Evolutionary conservation across 2,888 invertebrate genomes (phyloP), one percentile per base, ranked within the genome.

Genomic region (Eupithecia centaureata): DNA sequence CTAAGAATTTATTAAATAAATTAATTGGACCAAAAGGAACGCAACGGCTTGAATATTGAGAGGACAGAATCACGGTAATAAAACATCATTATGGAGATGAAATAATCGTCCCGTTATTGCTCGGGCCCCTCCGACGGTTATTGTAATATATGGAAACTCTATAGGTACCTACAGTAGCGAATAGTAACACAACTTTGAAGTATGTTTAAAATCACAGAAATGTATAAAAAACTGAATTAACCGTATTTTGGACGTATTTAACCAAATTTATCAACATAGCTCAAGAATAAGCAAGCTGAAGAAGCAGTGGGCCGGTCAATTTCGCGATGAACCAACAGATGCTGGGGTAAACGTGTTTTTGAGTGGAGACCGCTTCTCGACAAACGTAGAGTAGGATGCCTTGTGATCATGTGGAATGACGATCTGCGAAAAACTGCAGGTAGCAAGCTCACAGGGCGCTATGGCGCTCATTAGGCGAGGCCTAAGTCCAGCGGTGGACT

Each of bases 1-100:
- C 82, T 79, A 82, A 82, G 86, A 89, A 90, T 90, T 91, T 90
- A 91, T 91, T 87, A 85, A 90, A 90, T 88, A 84, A 90, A 91
- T 90, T 90, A 92, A 90, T 90, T 89, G 87, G 86, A 86, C 84
- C 84, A 84, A 87, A 89, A 87, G 82, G 85, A 87, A 86, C 79
- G 79, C 78, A 77, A 85, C 82, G 84, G 78, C 79, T 83, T 82
- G 84, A 86, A 88, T 87, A 85, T 86, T 85, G 80, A 85, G 83
- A 77, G 76, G 77, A 77, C 74, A 72, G 74, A 77, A 77, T 75
- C 76, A 73, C 70, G 70, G 77, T 72, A 76, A 67, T 73, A 71
- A 71, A 75, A 71, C 72, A 73, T 65, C 68, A 72, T 74, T 74
- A 76, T 72, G 74, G 65, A 69, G 70, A 75, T 72, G 59, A 67